Evolutionary conservation across 2,888 invertebrate species (phyloP).

Genomic region (Hymenopus coronatus): DNA sequence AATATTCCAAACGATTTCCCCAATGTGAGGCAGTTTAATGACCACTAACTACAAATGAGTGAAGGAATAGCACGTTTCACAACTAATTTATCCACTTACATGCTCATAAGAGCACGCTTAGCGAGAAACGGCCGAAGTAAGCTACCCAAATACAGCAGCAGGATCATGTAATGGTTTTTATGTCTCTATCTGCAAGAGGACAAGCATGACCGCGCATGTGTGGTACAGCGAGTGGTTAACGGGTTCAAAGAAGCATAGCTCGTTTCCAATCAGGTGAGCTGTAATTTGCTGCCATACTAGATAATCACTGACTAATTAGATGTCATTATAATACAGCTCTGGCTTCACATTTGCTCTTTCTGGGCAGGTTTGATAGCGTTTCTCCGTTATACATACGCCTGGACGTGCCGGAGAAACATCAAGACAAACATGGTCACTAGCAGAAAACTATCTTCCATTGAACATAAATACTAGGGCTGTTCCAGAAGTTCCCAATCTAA

Average conservation of each 20-base stretch:
- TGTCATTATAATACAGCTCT: background rate
- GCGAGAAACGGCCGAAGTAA: background rate
- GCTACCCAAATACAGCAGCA: background rate
- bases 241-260: background rate
- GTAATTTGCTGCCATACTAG: background rate
- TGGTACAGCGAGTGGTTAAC: background rate
- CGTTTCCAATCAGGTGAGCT: background rate
- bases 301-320: background rate
- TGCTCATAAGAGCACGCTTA: background rate
- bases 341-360: background rate
- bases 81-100: background rate
- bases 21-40: too few species aligned
- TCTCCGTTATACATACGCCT: background rate
- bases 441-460: too few species aligned
- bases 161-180: background rate
- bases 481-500: too few species aligned
- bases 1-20: too few species aligned
- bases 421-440: too few species aligned
- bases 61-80: background rate
- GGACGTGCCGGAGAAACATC: background rate
- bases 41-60: background rate
- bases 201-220: background rate
- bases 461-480: too few species aligned
- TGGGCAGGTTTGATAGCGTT: background rate
- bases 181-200: background rate